These are phyloP conservation scores for Halictus quadricinctus DNA, from an alignment of 2,888 invertebrate genomes.

Conservation along the genomic window DNA sequence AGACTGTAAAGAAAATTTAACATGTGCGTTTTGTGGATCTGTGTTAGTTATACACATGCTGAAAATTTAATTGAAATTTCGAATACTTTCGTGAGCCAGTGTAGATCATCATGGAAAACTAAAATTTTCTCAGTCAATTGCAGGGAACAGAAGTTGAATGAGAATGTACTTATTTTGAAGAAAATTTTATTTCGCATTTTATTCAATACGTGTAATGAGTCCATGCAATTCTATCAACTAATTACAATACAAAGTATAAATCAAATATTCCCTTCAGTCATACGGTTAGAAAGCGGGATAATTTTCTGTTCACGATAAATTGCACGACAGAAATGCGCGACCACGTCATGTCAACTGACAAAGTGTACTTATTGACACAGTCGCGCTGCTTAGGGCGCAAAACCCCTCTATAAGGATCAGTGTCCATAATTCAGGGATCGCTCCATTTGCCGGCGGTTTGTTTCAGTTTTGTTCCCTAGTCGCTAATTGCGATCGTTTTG, in stretches of 20 bases:
- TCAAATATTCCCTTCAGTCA: neutral
- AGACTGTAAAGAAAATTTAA: too few species aligned
- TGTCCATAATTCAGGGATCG: conserved; percentile 1
- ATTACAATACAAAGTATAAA: neutral
- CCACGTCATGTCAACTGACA: neutral
- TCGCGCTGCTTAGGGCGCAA: neutral
- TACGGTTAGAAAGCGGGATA: neutral
- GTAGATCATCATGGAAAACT: neutral
- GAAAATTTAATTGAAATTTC: too few species aligned
- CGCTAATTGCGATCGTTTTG: conserved; percentile 2
- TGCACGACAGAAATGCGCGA: neutral
- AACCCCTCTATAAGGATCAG: neutral
- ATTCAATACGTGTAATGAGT: too few species aligned
- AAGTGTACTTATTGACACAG: neutral
- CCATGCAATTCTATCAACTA: too few species aligned
- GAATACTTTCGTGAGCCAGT: too few species aligned
- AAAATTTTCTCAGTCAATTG: neutral
- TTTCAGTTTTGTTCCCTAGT: conserved; percentile 1
- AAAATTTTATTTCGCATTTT: too few species aligned
- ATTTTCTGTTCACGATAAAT: neutral
- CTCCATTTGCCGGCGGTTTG: neutral
- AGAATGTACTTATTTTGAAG: too few species aligned
- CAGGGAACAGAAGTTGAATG: neutral
- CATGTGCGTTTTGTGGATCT: too few species aligned
- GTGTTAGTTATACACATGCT: too few species aligned